phyloP scores from a whole-genome alignment of 1,140 invertebrate genomes.

The Drosophila willistoni region DNA sequence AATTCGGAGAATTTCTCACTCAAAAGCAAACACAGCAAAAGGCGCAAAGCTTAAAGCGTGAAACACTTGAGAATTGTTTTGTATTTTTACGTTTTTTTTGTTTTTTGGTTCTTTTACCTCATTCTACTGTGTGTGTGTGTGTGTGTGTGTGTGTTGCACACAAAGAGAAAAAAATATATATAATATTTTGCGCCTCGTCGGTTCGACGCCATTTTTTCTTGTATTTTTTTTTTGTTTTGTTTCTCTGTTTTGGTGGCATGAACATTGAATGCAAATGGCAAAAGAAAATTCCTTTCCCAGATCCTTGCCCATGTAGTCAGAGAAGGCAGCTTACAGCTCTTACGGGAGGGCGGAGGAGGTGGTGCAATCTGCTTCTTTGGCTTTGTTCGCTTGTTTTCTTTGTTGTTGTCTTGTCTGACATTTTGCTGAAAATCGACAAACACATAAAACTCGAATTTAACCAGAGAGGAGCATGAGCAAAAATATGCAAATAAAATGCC shows the following conservation, averaged over 20 bases:
- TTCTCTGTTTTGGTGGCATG: constrained; percentile 18
- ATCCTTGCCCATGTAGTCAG: constrained; percentile 8
- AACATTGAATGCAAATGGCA: constrained; percentile 32
- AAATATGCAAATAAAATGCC: constrained; percentile 79
- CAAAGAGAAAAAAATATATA: constrained; percentile 11
- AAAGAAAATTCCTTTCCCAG: constrained; percentile 3
- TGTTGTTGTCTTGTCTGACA: constrained; percentile 31
- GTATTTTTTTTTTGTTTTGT: constrained; percentile 7
- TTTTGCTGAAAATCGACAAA: constrained; percentile 64
- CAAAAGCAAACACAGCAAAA: constrained; percentile 42
- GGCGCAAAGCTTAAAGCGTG: constrained; percentile 70
- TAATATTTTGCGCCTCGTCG: constrained; percentile 49
- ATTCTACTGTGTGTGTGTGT: constrained; percentile 11
- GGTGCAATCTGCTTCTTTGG: constrained; percentile 23
- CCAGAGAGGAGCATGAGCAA: constrained; percentile 50
- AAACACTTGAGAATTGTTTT: constrained; percentile 79
- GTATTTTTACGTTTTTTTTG: constrained; percentile 65
- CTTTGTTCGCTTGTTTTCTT: constrained; percentile 28
- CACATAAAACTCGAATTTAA: constrained; percentile 66
- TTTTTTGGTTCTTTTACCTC: constrained; percentile 2
- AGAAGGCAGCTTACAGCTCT: not conserved
- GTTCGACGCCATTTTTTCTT: constrained; percentile 43
- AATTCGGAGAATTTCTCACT: constrained; percentile 15
- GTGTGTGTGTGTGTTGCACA: constrained; percentile 1
- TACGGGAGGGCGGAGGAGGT: constrained; percentile 6